Evolutionary conservation across 2,113 vertebrate genomes (phyloP), one percentile per base, ranked within the genome.

Genomic region (Leucosticte australis): DNA sequence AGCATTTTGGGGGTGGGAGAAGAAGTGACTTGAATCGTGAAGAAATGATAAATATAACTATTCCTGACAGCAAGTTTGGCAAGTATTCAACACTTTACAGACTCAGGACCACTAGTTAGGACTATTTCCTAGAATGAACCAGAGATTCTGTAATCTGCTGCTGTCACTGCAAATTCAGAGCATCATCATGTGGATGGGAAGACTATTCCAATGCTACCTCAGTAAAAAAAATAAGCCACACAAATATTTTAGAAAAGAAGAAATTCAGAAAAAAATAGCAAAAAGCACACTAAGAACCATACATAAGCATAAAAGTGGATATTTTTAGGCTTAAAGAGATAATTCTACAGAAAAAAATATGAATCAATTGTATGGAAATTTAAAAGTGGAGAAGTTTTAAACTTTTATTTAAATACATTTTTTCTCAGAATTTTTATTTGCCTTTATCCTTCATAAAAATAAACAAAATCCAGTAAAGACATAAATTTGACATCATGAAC

Each of bases 41-140:
- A 88, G 33, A 75, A 69, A 39, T 70, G 2, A 7, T 41, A 92
- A 70, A 44, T 59, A 18, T 33, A 82, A 53, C 19, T 57, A 37
- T 17, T 92, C 21, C 15, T 82, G 46, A 62, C 44, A n/a, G 50
- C 0, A 10, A 31, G 13, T 47, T 53, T 5, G 3, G 22, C 46
- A 53, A 7, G 2, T 44, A 49, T 42, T 68, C 44, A 83, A 12
- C 31, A 55, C 8, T 23, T 57, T 50, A 63, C 11, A 50, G 16
- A 64, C 68, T 27, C 20, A 55, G 22, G 26, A 79, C 33, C 1
- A 1, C 20, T 53, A 79, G 15, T 41, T 26, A 67, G 26, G 27
- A 42, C 3, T 0, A 2, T 37, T 41, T 59, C 39, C 52, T 75
- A 7, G 28, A 57, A 75, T 1, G 6, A 78, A 65, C 15, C 0